phyloP scores from a whole-genome alignment of 2,113 vertebrate species.

The Siniperca knerii region DNA sequence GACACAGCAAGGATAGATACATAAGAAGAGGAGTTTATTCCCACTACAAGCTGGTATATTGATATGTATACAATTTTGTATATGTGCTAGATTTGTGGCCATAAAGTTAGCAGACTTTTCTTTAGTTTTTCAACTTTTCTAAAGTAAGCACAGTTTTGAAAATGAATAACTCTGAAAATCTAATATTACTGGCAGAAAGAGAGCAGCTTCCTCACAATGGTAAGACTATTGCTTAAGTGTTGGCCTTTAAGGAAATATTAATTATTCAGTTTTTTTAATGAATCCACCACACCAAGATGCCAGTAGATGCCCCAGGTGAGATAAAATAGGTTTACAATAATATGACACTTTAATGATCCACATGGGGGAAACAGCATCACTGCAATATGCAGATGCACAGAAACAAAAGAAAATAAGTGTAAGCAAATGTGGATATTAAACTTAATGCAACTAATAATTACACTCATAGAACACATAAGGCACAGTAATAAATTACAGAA shows the following conservation, averaged over 20 bases:
- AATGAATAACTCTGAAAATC: not conserved
- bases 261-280: slow-evolving; percentile 50
- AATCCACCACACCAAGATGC: slow-evolving; percentile 9
- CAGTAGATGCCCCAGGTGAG: slow-evolving; percentile 35
- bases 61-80: not conserved
- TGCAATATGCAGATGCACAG: slow-evolving; percentile 17
- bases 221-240: not conserved
- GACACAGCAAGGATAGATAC: not conserved
- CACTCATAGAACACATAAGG: not conserved
- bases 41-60: not conserved
- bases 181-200: not conserved
- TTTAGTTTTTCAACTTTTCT: not conserved
- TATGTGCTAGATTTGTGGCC: not conserved
- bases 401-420: not conserved
- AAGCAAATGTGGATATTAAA: slow-evolving; percentile 28
- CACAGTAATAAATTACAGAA: not conserved
- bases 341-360: slow-evolving; percentile 37
- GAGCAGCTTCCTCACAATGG: slow-evolving; percentile 1
- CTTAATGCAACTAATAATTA: slow-evolving; percentile 6
- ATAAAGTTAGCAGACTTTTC: not conserved
- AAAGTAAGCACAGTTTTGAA: not conserved
- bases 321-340: slow-evolving; percentile 36
- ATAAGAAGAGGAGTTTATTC: not conserved
- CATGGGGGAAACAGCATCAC: not conserved
- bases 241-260: slow-evolving; percentile 36